phyloP scores from a whole-genome alignment of 2,797 vertebrate species.

The Otus scops region DNA sequence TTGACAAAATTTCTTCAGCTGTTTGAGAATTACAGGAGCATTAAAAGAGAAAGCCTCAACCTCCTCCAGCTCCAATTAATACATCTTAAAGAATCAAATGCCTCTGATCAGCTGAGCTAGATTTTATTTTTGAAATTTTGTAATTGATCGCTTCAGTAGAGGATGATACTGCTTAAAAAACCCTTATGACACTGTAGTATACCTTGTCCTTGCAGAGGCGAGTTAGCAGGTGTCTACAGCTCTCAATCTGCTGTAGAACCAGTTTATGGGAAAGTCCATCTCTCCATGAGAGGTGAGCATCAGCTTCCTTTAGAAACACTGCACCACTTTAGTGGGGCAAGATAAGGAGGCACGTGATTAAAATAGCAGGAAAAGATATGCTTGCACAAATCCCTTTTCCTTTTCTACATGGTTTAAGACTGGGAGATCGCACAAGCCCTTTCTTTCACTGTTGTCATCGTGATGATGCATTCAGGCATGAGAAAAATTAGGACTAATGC shows the following conservation, averaged over 20 bases:
- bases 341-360: neutral
- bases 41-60: neutral
- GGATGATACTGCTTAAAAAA: neutral
- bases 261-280: neutral
- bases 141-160: neutral
- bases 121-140: neutral
- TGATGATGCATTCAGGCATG: neutral
- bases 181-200: neutral
- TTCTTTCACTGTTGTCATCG: neutral
- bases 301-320: neutral
- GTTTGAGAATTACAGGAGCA: neutral
- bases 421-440: neutral
- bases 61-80: neutral
- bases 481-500: neutral
- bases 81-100: neutral
- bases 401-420: neutral
- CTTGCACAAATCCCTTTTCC: neutral
- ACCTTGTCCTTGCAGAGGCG: neutral
- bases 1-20: neutral
- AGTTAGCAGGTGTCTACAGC: neutral
- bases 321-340: neutral
- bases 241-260: neutral
- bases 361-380: neutral
- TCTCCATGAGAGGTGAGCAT: neutral
- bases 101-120: neutral